phyloP scores from a whole-genome alignment of 2,113 vertebrate genomes.

The Hippocampus guttulatus region DNA sequence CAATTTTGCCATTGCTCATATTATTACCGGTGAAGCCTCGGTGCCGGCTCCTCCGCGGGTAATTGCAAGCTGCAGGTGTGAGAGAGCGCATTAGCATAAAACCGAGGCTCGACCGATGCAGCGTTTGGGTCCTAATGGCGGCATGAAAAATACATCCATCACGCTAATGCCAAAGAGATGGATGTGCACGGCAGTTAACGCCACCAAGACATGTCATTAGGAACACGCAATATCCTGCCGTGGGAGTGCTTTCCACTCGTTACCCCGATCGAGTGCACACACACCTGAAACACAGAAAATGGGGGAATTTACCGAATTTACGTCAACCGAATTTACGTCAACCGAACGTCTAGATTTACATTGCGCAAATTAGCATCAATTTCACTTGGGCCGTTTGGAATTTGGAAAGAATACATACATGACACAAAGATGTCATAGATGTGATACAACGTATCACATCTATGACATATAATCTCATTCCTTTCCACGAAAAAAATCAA shows the following conservation, averaged over 20 bases:
- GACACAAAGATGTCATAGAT: too few species aligned
- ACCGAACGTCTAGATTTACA: too few species aligned
- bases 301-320: background rate
- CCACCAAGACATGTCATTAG: slow-evolving; percentile 46
- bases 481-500: too few species aligned
- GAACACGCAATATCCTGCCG: slow-evolving; percentile 49
- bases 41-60: slow-evolving; percentile 64
- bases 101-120: slow-evolving; percentile 51
- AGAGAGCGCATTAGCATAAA: slow-evolving; percentile 72
- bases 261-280: background rate
- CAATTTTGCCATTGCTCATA: slow-evolving; percentile 71
- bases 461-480: too few species aligned
- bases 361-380: too few species aligned
- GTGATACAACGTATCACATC: too few species aligned
- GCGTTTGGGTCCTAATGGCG: slow-evolving; percentile 61
- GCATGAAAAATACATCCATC: slow-evolving; percentile 70
- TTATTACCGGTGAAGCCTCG: slow-evolving; percentile 65
- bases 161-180: slow-evolving; percentile 61
- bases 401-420: too few species aligned
- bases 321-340: too few species aligned
- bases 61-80: slow-evolving; percentile 74
- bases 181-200: slow-evolving; percentile 59
- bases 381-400: too few species aligned
- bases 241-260: slow-evolving; percentile 14
- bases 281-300: background rate